Evolutionary conservation across 1,140 invertebrate species (phyloP), one percentile per base, ranked within the genome.

Genomic region (Trachelipus rathkii): DNA sequence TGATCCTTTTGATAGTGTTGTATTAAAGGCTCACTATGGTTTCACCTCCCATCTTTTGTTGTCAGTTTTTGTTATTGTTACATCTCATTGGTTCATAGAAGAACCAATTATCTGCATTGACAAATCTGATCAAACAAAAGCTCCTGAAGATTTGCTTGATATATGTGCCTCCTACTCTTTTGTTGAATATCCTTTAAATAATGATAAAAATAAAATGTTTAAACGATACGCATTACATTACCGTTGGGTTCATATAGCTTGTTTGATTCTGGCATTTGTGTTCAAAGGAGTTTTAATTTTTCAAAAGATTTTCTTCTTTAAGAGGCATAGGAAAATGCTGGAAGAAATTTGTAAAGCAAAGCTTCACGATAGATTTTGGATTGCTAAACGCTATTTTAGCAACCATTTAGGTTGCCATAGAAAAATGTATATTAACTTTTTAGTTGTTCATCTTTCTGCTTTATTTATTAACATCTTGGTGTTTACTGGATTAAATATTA

Each of bases 21-120:
- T 60, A 4, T 60, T 60, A 19, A 60, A 60, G 8, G 50, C 50
- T 13, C 50, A 60, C 19, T 60, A 60, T 60, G 8, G 19, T 60
- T 60, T 60, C 8, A 60, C 50, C 19, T 60, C 50, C 8, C 8
- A 60, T 60, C 50, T 60, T 60, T 60, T 60, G 19, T 19, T 60
- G 19, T 4, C 50, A 3, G 50, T 60, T 60, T 60, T 60, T 60
- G 50, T 60, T 15, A 1, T 60, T 60, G 50, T 60, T 3, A 60
- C 50, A 13, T 60, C 50, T 60, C 50, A 60, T 19, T 60, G 50
- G 50, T 60, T 60, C 8, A 19, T 60, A 15, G 50, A 60, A 60
- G 50, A 60, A 15, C 50, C 50, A 60, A 60, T 60, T 60, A 60
- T 60, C 19, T 60, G 50, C 50, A 60, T 60, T 60, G 50, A 60